These are phyloP conservation scores for Petrocephalus microphthalmus DNA, from an alignment of 2,113 vertebrate genomes.

Conservation along the genomic window DNA sequence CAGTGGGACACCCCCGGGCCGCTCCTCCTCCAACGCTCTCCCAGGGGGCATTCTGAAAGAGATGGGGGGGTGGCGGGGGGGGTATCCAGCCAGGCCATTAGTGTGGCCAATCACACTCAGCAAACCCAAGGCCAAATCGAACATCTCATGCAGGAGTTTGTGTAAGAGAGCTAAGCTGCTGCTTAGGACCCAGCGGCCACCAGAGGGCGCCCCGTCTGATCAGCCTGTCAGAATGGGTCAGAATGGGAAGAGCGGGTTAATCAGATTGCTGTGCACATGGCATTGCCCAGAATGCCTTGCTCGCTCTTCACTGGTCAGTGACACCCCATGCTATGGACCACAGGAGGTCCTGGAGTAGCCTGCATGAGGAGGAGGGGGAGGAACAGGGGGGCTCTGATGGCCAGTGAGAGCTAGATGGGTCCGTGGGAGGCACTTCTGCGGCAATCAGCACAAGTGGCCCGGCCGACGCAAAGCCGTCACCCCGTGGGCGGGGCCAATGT, in stretches of 20 bases:
- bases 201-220: not conserved
- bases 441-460: not conserved
- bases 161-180: not conserved
- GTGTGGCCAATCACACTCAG: not conserved
- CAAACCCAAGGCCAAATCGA: not conserved
- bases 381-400: not conserved
- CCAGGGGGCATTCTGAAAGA: slow-evolving; percentile 61
- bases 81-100: not conserved
- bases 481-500: not conserved
- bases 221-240: not conserved
- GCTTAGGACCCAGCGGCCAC: not conserved
- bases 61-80: not conserved
- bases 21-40: slow-evolving; percentile 63
- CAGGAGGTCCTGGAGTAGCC: not conserved
- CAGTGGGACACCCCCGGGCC: slow-evolving; percentile 45
- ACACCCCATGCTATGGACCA: not conserved
- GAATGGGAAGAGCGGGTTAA: not conserved
- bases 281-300: not conserved
- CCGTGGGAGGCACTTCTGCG: not conserved
- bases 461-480: not conserved
- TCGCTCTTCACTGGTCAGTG: not conserved
- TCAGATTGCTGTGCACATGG: not conserved
- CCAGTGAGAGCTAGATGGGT: not conserved
- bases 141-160: not conserved
- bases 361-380: not conserved